Base-by-base conservation (phyloP, 2,797 vertebrate species). In the Myotis pilosus region DNA sequence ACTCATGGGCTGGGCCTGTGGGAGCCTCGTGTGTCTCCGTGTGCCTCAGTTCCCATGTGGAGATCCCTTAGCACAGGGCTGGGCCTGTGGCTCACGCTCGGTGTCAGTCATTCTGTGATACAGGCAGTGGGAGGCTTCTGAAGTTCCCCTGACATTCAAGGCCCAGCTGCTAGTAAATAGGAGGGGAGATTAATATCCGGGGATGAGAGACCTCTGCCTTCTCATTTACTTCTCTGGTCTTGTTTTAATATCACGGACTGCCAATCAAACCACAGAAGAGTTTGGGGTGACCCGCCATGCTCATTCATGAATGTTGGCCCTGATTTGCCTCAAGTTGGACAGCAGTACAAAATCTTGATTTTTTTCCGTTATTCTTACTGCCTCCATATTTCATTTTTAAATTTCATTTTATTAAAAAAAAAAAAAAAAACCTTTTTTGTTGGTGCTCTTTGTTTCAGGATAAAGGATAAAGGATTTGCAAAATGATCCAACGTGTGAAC, bases 71-170 rank as follows among this genome's bases (percentile, higher is more conserved):
- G 13, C n/a, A 28, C 7, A 4, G 64, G 28, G 2, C n/a, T 15
- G 10, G 30, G 20, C 41, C 20, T 2, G 0, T 1, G 82, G 51
- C 2, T 20, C 17, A 20, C 1, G 0, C 28, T 38, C 11, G 2
- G 66, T 1, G 2, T 19, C 30, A 0, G 7, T 25, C 6, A 5
- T 13, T 38, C 62, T 13, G 51, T 38, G 16, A 17, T 12, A 23
- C 6, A 6, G 72, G 71, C 0, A 3, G 5, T 4, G 1, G 2
- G 16, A 3, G 9, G 22, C 15, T 20, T 41, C 49, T 0, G 22
- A 20, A 0, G 8, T 20, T 19, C 55, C 15, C 1, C n/a, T 9
- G 74, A 10, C 64, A 0, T 5, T 19, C 69, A 2, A 7, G 33
- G 69, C 33, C 74, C 49, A 0, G 62, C 71, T 44, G 10, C 41